Conservation (phyloP, 2,888 invertebrate species). For the Lasioglossum figueresi region DNA sequence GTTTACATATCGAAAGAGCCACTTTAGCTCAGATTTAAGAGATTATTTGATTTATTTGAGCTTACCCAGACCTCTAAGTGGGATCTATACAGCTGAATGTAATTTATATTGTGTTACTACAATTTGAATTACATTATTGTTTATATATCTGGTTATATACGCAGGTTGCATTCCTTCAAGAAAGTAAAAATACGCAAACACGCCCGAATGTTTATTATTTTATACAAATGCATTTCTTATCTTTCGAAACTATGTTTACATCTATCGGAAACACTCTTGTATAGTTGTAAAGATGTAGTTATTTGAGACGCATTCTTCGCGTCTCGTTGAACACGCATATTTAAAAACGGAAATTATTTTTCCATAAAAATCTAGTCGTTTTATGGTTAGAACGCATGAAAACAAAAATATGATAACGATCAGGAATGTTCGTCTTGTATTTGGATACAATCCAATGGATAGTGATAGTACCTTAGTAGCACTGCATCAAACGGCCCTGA, state of each 20-base stretch:
- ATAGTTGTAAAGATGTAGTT: not conserved
- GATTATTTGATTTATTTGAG: not conserved
- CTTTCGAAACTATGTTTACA: not conserved
- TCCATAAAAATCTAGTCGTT: not conserved
- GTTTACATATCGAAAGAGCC: not conserved
- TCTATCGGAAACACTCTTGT: not conserved
- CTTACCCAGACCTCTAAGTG: too few relatives aligned
- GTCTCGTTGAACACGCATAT: not conserved
- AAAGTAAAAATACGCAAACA: too few relatives aligned
- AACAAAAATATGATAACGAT: not conserved
- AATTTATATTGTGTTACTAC: too few relatives aligned
- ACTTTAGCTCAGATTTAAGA: not conserved
- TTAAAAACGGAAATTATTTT: not conserved
- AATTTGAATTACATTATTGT: too few relatives aligned
- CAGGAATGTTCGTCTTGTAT: not conserved
- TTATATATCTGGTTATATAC: too few relatives aligned
- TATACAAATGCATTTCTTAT: not conserved
- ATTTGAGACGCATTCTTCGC: not conserved
- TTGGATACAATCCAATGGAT: slow-evolving; percentile 8
- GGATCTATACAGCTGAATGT: too few relatives aligned
- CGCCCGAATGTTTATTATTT: not conserved
- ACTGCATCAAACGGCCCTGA: slow-evolving; percentile 58
- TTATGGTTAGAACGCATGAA: not conserved
- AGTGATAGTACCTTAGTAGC: slow-evolving; percentile 39
- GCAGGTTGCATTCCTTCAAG: too few relatives aligned